Evolutionary conservation across 2,888 invertebrate genomes (phyloP).

Genomic region (Patella pellucida): DNA sequence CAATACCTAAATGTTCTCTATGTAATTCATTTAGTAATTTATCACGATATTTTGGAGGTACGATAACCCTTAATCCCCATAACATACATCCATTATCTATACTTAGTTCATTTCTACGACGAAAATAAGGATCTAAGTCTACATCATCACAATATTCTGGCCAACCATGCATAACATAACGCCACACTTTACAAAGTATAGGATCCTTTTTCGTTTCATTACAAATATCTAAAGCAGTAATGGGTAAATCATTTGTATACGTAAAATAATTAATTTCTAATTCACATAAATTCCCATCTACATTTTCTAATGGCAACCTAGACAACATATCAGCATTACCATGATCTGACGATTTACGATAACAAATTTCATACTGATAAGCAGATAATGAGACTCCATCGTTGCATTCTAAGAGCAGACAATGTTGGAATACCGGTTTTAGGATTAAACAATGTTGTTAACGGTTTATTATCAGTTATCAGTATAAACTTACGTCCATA

Average conservation of each 20-base stretch:
- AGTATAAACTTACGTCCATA: slow-evolving; percentile 69
- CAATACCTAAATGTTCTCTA: slow-evolving; percentile 38
- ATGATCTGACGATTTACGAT: slow-evolving; percentile 51
- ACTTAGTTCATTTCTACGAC: slow-evolving; percentile 17
- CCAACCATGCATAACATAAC: slow-evolving; percentile 11
- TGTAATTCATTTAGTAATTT: slow-evolving; percentile 33
- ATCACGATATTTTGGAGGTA: slow-evolving; percentile 24
- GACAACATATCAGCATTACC: slow-evolving; percentile 63
- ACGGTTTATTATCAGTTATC: slow-evolving; percentile 69
- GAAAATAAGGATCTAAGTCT: background rate
- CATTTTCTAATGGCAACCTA: slow-evolving; percentile 43
- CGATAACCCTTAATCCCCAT: slow-evolving; percentile 33
- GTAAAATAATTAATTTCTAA: slow-evolving; percentile 19
- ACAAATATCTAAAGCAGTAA: slow-evolving; percentile 11
- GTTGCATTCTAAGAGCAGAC: slow-evolving; percentile 53
- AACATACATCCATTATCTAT: slow-evolving; percentile 27
- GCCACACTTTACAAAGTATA: background rate
- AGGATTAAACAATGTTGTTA: slow-evolving; percentile 65
- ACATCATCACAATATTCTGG: slow-evolving; percentile 3
- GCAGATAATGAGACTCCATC: slow-evolving; percentile 58
- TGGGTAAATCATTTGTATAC: background rate
- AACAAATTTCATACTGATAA: slow-evolving; percentile 63
- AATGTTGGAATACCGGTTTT: slow-evolving; percentile 51
- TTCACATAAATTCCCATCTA: slow-evolving; percentile 10
- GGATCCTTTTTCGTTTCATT: slow-evolving; percentile 12